Percentiles rank a stretch among this genome's conserved stretches.
phyloP scores from a whole-genome alignment of 2,888 invertebrate genomes.

The Fragum whitleyi region DNA sequence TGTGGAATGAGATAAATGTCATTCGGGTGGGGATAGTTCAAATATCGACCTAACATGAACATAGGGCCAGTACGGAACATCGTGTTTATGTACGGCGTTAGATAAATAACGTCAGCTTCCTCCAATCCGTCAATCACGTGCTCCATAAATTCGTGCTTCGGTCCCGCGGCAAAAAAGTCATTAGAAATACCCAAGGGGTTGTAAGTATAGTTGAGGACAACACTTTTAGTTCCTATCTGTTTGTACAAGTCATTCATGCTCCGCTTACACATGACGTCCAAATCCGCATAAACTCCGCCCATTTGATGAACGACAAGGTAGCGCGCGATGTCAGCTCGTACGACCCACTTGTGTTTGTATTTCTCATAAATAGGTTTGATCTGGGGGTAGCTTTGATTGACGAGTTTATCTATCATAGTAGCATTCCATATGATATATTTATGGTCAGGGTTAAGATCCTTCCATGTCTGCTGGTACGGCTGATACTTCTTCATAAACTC shows the following conservation, averaged over 20 bases:
- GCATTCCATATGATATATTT: constrained; percentile 52
- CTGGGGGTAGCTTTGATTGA: constrained; percentile 44
- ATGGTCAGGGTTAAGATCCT: constrained; percentile 42
- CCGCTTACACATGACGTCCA: constrained; percentile 44
- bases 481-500: constrained; percentile 44
- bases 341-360: constrained; percentile 46
- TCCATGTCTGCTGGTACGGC: constrained; percentile 47
- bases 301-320: constrained; percentile 51
- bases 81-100: constrained; percentile 51
- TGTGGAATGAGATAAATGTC: constrained; percentile 47
- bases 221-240: constrained; percentile 46
- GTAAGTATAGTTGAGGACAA: constrained; percentile 51
- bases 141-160: constrained; percentile 52
- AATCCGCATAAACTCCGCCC: constrained; percentile 52
- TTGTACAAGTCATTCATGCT: constrained; percentile 43
- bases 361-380: constrained; percentile 37
- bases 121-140: constrained; percentile 54
- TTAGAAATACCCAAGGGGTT: constrained; percentile 53
- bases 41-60: constrained; percentile 52
- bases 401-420: constrained; percentile 44
- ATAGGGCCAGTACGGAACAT: constrained; percentile 58
- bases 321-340: constrained; percentile 50
- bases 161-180: constrained; percentile 46
- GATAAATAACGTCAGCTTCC: constrained; percentile 49
- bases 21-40: constrained; percentile 52